A percentile compares a stretch with the other conserved stretches of the same genome.
phyloP scores from a whole-genome alignment of 2,888 invertebrate species.

The Strigamia crassipes region DNA sequence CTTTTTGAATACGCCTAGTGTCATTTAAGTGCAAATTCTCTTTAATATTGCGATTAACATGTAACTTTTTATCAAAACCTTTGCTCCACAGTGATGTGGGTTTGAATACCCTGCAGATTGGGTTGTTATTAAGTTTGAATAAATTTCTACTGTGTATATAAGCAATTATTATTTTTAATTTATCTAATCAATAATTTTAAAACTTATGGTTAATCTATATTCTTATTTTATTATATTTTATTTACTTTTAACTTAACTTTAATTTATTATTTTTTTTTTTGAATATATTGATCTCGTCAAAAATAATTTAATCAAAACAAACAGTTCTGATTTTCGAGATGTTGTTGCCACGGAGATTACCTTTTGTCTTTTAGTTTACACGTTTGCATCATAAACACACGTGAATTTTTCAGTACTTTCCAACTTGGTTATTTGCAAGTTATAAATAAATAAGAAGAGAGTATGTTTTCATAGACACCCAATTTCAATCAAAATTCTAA shows the following conservation, averaged over 20 bases:
- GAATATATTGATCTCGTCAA: background rate
- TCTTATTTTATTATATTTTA: too few relatives aligned
- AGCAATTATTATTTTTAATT: background rate
- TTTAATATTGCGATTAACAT: constrained; percentile 1
- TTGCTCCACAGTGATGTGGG: background rate
- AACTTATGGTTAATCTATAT: background rate
- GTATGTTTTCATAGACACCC: background rate
- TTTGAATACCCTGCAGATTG: constrained; percentile 16
- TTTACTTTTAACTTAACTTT: background rate
- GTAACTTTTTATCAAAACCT: constrained; percentile 6
- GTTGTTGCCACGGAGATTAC: background rate
- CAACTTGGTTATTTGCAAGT: background rate
- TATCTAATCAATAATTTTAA: background rate
- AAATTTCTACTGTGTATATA: background rate
- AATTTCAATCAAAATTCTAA: constrained; percentile 5
- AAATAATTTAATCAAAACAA: constrained; percentile 22
- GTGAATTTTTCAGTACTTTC: constrained; percentile 14
- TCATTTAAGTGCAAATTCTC: background rate
- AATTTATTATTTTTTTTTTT: background rate
- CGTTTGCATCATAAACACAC: background rate
- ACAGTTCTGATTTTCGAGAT: constrained; percentile 8
- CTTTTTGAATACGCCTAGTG: too few relatives aligned
- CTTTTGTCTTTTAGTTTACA: background rate
- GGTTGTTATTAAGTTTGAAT: constrained; percentile 28
- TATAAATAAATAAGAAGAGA: background rate